Base-by-base conservation (phyloP, 1,140 invertebrate genomes). In the Ips nitidus region DNA sequence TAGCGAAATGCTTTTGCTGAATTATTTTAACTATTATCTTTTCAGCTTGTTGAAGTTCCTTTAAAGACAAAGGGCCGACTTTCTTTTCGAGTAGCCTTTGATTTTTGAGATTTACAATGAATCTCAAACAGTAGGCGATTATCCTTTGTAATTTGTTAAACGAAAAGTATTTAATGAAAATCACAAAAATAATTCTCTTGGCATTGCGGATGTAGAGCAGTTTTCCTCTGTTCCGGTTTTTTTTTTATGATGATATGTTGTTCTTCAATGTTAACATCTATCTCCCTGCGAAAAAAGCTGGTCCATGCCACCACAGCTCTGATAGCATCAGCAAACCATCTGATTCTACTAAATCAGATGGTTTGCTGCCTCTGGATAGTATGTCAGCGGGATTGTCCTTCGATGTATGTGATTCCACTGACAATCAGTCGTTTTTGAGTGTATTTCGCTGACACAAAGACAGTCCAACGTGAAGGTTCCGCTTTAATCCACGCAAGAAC, bases 291-390 rank as follows among this genome's bases (percentile, higher is more conserved):
- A 60, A 50, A 42, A 60, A 71, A 40, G 57, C 2, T 7, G 61
- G 71, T 4, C 66, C 60, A 22, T 42, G 4, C 45, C 57, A 81
- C 79, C 80, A 81, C 52, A 78, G 45, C n/a, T n/a, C n/a, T n/a
- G n/a, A n/a, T n/a, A n/a, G n/a, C n/a, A n/a, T n/a, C n/a, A n/a
- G n/a, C n/a, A n/a, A n/a, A n/a, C n/a, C n/a, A 2, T 71, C 47
- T 36, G 57, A 59, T 4, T 71, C 63, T 7, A 72, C 53, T 1
- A 82, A 56, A 8, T 66, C 42, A 40, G 7, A 3, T 8, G 74
- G 72, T 8, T 52, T 22, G 1, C 73, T 22, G 4, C 75, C 77
- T 3, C 75, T 45, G 5, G 76, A 76, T 8, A 75, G 71, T 5
- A 74, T 55, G 57, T 79, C 78, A 4, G 77, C 77, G 1, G 75